Evolutionary conservation across 2,113 vertebrate species (phyloP).

Genomic region (Python bivittatus): DNA sequence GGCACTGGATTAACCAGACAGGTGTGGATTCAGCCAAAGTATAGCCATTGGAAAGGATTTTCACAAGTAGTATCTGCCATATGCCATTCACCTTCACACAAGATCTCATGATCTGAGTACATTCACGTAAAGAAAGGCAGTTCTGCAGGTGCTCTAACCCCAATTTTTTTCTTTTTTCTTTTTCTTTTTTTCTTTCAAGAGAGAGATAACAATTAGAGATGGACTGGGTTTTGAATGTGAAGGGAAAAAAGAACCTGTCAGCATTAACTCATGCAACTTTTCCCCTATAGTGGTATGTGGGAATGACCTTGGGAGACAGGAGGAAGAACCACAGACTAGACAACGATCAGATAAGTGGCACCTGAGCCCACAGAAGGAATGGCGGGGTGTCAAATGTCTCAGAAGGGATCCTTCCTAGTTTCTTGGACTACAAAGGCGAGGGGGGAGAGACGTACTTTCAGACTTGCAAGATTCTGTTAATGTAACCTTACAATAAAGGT

Average conservation of each 20-base stretch:
- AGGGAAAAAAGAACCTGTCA: neutral
- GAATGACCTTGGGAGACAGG: neutral
- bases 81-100: neutral
- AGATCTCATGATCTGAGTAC: neutral
- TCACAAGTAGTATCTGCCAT: neutral
- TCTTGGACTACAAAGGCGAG: neutral
- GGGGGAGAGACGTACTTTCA: neutral
- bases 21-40: neutral
- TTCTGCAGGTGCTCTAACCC: neutral
- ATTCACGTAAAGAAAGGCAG: neutral
- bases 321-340: neutral
- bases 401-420: neutral
- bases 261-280: neutral
- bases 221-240: neutral
- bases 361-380: neutral
- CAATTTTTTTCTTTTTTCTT: neutral
- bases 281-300: neutral
- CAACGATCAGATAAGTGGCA: neutral
- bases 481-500: neutral
- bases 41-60: neutral
- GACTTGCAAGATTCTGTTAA: neutral
- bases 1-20: neutral
- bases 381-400: neutral
- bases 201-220: neutral
- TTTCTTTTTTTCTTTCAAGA: neutral